phyloP scores from a whole-genome alignment of 2,888 invertebrate species.

The Agelastica alni region DNA sequence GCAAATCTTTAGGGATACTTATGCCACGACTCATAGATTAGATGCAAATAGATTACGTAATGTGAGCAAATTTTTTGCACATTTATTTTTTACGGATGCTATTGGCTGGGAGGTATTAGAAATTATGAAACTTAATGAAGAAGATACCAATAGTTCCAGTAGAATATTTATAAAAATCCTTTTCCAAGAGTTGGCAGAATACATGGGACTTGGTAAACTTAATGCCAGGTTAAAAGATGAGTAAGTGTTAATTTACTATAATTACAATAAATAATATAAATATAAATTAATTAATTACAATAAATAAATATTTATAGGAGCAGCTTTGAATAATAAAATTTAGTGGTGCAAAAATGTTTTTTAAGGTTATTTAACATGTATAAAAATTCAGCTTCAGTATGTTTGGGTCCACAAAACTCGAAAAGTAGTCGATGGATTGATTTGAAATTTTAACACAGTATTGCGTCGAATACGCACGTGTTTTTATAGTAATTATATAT shows the following conservation, averaged over 20 bases:
- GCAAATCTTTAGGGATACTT: constrained; percentile 93
- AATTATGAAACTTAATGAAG: constrained; percentile 90
- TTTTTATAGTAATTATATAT: too few species aligned
- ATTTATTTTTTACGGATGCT: constrained; percentile 93
- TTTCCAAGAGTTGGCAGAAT: constrained; percentile 95
- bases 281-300: too few species aligned
- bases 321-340: neutral
- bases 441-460: too few species aligned
- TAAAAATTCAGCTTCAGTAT: too few species aligned
- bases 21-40: constrained; percentile 90
- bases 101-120: constrained; percentile 94
- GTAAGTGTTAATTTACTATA: constrained; percentile 62
- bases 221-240: constrained; percentile 89
- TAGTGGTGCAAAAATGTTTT: too few species aligned
- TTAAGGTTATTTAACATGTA: too few species aligned
- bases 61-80: constrained; percentile 96
- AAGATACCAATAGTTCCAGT: constrained; percentile 96
- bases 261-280: too few species aligned
- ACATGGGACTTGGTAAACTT: constrained; percentile 91
- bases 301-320: too few species aligned
- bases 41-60: constrained; percentile 95
- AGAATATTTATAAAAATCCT: constrained; percentile 97
- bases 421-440: too few species aligned
- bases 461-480: too few species aligned
- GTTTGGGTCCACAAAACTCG: too few species aligned